A percentile compares a stretch with the other conserved stretches of the same genome.
These are phyloP conservation scores for Argentina silus DNA, from an alignment of 2,797 vertebrate species.

Conservation along the genomic window DNA sequence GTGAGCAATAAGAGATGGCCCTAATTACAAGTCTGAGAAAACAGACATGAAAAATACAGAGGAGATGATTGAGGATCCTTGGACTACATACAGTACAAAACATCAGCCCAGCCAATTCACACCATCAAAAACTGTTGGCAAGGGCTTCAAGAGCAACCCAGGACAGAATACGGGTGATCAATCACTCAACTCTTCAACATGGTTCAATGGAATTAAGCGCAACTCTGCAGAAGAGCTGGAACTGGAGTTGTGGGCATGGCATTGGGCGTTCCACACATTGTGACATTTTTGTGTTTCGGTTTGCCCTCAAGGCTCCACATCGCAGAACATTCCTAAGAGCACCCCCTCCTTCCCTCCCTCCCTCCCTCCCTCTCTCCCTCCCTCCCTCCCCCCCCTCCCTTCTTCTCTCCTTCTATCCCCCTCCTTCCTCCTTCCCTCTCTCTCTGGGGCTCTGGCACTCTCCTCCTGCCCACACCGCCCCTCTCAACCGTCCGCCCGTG, in stretches of 20 bases:
- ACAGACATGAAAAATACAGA: slow-evolving; percentile 33
- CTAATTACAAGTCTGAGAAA: slow-evolving; percentile 46
- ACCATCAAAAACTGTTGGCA: slow-evolving; percentile 14
- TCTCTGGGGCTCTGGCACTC: slow-evolving; percentile 36
- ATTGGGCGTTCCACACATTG: slow-evolving; percentile 43
- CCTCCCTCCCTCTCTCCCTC: slow-evolving; percentile 18
- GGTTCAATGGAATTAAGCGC: slow-evolving; percentile 8
- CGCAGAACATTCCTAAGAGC: slow-evolving; percentile 58
- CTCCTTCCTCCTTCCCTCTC: slow-evolving; percentile 39
- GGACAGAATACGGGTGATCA: slow-evolving; percentile 31
- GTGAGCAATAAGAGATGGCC: slow-evolving; percentile 21
- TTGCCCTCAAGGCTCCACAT: slow-evolving; percentile 55
- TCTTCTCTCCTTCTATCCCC: slow-evolving; percentile 38
- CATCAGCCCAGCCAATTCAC: slow-evolving; percentile 23
- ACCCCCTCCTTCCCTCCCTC: slow-evolving; percentile 44
- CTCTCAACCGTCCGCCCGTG: slow-evolving; percentile 25
- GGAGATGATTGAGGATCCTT: slow-evolving; percentile 18
- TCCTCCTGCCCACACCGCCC: slow-evolving; percentile 25
- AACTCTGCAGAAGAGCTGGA: slow-evolving; percentile 17
- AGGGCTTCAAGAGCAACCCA: slow-evolving; percentile 7
- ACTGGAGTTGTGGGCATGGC: slow-evolving; percentile 27
- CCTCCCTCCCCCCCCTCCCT: slow-evolving; percentile 19
- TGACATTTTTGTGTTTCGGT: slow-evolving; percentile 51
- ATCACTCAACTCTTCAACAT: slow-evolving; percentile 18
- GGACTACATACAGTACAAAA: slow-evolving; percentile 8